Base-by-base conservation (phyloP, 2,888 invertebrate genomes). In the Luffia ferchaultella region DNA sequence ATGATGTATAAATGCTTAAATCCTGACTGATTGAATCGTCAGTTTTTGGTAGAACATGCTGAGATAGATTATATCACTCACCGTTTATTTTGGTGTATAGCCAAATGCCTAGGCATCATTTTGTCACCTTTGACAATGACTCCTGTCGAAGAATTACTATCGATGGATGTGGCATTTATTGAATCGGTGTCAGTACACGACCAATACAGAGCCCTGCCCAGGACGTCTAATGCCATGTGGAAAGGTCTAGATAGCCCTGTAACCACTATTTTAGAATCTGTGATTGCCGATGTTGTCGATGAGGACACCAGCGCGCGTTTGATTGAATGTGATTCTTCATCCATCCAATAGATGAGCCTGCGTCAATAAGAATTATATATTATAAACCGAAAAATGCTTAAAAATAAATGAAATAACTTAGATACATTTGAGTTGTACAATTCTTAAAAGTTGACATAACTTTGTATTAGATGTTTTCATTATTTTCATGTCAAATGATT, bases 171-270 rank as follows among this genome's bases (percentile, higher is more conserved):
- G 0, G 95, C 93, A 69, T 97, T 97, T 46, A 97, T 96, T 0
- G 93, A 90, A 67, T 97, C 92, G 7, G 91, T 89, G 55, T 88
- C 87, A 0, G 91, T 85, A 61, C 95, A 95, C 0, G 95, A 93
- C 96, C 96, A 97, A 76, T 95, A 97, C 1, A 98, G 69, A 1
- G 94, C 77, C 16, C 95, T 86, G 0, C 95, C 92, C 30, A 94
- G 85, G 0, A 93, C 90, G 71, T 97, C 97, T 5, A 97, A 80
- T 0, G 92, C 96, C 60, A 97, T 87, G 70, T 96, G 95, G 63
- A 89, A 92, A 0, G 95, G 94, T 52, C 90, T 87, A 0, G 82
- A 69, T 1, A 89, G 85, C 1, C 86, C 86, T 2, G 87, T 76
- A 0, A 93, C 80, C 0, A 89, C 79, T 0, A 80, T 69, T 0